Evolutionary conservation across 2,797 vertebrate genomes (phyloP), one percentile per base, ranked within the genome.

Genomic region (Intellagama lesueurii): DNA sequence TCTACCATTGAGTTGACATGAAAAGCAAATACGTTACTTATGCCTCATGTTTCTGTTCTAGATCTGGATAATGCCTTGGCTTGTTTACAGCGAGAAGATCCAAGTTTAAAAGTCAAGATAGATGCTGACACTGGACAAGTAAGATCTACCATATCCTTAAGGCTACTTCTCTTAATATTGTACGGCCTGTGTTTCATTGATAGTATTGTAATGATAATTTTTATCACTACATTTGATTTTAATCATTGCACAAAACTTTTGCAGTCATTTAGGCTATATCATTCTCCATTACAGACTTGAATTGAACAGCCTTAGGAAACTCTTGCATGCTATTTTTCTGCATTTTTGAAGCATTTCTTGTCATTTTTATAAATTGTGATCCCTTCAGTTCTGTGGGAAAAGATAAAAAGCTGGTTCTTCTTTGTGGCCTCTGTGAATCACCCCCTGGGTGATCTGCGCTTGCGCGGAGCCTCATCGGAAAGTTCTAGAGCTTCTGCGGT

Each of bases 121-220:
- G 99, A 99, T 96, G 96, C 98, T 0, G 98, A 99, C 91, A 99
- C 98, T 91, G 98, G 99, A 93, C 99, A 99, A 97, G 98, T 99
- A 97, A 91, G 91, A 88, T 69, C 1, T 87, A 73, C 26, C 26
- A 47, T 66, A 52, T 19, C 14, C 11, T 19, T 40, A 60, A 85
- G 12, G 35, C 47, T 26, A 56, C 49, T 28, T 75, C 24, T 75
- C 49, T 56, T 12, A 56, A 3, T 40, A 85, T 56, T 75, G 22
- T 66, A 26, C 5, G 4, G 0, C 35, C 22, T 26, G 26, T 81
- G 9, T 40, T 73, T 30, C 49, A 24, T 14, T 64, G 16, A 44
- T 8, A 35, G 14, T 60, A 7, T 73, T 80, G 69, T 79, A 78
- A 86, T 81, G 56, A 35, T 19, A 70, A 14, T 83, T 56, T 56